Base-by-base conservation (phyloP, 2,113 vertebrate genomes). In the Scatophagus argus region DNA sequence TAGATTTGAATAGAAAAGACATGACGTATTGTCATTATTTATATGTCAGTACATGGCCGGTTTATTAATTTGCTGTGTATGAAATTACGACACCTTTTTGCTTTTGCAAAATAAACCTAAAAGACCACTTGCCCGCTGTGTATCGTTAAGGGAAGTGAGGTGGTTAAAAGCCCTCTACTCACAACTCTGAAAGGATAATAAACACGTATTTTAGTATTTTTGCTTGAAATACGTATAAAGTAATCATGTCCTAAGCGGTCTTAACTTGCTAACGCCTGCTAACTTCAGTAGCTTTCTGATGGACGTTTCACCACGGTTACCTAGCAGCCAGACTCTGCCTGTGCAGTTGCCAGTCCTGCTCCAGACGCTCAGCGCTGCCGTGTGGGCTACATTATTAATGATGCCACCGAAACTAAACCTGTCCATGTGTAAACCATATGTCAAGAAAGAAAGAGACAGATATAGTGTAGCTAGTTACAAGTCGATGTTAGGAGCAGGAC, bases 1-100 rank as follows among this genome's bases (percentile, higher is more conserved):
- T 90, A 41, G n/a, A 89, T 95, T 95, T 94, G 88, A 95, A 95
- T 81, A 82, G 46, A 67, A 55, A 69, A 67, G 10, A 44, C 4
- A 12, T 89, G 88, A 91, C 90, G 85, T 76, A 5, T 8, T 6
- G 1, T 19, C 11, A 16, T 52, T 36, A 1, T 44, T 41, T 1
- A 59, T 34, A 71, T 73, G 77, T 77, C 51, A 81, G 38, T 29
- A 3, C 1, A 6, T 9, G 29, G 19, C 29, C 44, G 3, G 38
- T 6, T n/a, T n/a, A n/a, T n/a, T n/a, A n/a, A n/a, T 52, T 47
- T 16, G 14, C 38, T 16, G 7, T 4, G 17, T 16, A 17, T 32
- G 14, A 21, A 3, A 21, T 16, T 39, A 47, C 29, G 21, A 62
- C 25, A 55, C 36, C 9, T 0, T 34, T 39, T 61, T 3, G 0